phyloP scores from a whole-genome alignment of 2,113 vertebrate genomes.

The Zosterops lateralis region DNA sequence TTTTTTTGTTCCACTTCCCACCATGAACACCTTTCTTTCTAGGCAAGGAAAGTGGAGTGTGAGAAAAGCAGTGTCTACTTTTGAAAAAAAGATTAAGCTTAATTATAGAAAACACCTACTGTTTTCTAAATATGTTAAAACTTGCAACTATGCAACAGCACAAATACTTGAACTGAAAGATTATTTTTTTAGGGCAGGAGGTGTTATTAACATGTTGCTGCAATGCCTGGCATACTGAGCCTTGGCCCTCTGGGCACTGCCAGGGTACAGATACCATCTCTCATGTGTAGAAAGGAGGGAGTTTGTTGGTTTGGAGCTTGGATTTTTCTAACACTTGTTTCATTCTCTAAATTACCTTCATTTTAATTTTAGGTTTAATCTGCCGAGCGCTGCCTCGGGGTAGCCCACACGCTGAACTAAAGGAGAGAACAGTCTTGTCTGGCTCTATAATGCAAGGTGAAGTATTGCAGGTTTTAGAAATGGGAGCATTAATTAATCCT shows the following conservation, averaged over 20 bases:
- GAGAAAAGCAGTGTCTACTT: neutral
- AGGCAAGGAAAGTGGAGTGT: neutral
- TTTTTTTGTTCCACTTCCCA: neutral
- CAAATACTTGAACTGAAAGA: neutral
- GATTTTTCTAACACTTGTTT: neutral
- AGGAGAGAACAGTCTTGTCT: slow-evolving; percentile 87
- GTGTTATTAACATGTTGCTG: slow-evolving; percentile 9
- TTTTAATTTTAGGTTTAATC: slow-evolving; percentile 83
- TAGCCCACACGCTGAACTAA: slow-evolving; percentile 87
- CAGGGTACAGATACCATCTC: neutral
- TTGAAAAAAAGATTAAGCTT: neutral
- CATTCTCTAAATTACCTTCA: neutral
- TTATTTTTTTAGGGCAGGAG: neutral
- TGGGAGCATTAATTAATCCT: neutral
- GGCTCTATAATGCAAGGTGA: slow-evolving; percentile 98
- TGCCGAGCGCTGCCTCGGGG: slow-evolving; percentile 92
- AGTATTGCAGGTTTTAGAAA: neutral
- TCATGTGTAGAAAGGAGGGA: neutral
- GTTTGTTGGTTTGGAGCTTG: neutral
- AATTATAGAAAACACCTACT: neutral
- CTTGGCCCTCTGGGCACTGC: neutral
- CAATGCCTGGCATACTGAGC: neutral
- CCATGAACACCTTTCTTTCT: neutral
- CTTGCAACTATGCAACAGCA: neutral
- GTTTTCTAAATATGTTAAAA: slow-evolving; percentile 32